These are phyloP conservation scores for Micropoecilia bifurca DNA, from an alignment of 2,797 vertebrate genomes.

Conservation along the genomic window DNA sequence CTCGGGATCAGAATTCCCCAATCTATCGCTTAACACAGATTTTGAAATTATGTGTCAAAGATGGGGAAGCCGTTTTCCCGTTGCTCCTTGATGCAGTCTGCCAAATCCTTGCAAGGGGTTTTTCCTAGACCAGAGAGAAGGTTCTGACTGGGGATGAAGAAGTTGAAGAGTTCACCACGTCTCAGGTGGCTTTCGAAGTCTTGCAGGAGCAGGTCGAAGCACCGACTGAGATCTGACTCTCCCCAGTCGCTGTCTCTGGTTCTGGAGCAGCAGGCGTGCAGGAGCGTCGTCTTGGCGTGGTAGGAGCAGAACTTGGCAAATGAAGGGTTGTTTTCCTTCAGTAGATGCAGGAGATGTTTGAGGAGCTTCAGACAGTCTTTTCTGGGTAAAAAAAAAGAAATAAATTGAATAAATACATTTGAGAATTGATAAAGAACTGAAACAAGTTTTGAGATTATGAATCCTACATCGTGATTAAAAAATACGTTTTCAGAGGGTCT, in stretches of 20 bases:
- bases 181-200: conserved; percentile 62
- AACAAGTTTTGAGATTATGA: background rate
- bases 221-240: conserved; percentile 34
- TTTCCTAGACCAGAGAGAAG: conserved; percentile 37
- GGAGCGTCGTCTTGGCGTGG: conserved; percentile 74
- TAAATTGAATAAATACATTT: background rate
- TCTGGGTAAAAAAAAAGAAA: conserved; percentile 45
- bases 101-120: conserved; percentile 34
- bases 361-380: conserved; percentile 79
- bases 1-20: background rate
- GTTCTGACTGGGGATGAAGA: conserved; percentile 80
- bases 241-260: conserved; percentile 63
- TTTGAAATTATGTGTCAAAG: conserved; percentile 27
- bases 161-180: conserved; percentile 54
- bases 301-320: conserved; percentile 77
- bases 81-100: conserved; percentile 37
- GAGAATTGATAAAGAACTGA: background rate
- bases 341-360: conserved; percentile 70
- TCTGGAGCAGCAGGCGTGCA: conserved; percentile 70
- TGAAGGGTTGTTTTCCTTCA: conserved; percentile 55
- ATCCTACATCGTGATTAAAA: background rate
- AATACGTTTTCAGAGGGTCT: background rate
- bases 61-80: conserved; percentile 57
- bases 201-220: conserved; percentile 62
- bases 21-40: background rate